Conservation (phyloP, 1,140 invertebrate species). For the Trachelipus rathkii region DNA sequence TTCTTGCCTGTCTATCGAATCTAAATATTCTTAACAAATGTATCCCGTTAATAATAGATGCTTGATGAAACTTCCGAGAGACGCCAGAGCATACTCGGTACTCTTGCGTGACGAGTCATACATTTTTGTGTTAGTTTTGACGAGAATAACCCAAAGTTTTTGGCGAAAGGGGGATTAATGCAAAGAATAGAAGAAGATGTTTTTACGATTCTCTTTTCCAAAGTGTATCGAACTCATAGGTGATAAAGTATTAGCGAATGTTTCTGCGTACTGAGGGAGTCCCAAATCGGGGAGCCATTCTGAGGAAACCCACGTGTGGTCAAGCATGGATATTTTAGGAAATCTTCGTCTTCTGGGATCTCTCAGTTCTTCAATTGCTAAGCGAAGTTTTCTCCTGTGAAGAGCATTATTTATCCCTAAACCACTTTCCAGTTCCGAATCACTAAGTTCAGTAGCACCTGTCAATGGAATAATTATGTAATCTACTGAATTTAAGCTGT, state of each 20-base stretch:
- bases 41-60: constrained; percentile 86
- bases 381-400: constrained; percentile 84
- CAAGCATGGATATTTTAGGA: constrained; percentile 76
- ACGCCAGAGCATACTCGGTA: too few species aligned
- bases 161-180: too few species aligned
- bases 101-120: too few species aligned
- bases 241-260: constrained; percentile 86
- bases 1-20: constrained; percentile 79
- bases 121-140: too few species aligned
- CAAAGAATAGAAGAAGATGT: too few species aligned
- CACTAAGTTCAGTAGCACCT: constrained; percentile 86
- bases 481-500: background rate
- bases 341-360: constrained; percentile 78
- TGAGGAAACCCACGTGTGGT: constrained; percentile 84
- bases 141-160: too few species aligned
- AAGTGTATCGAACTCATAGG: constrained; percentile 81
- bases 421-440: constrained; percentile 79
- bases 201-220: constrained; percentile 92
- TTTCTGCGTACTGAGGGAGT: constrained; percentile 79
- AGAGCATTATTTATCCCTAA: constrained; percentile 82
- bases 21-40: constrained; percentile 84
- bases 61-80: constrained; percentile 54
- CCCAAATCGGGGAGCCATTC: constrained; percentile 89
- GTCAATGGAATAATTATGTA: background rate
- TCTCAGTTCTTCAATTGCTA: constrained; percentile 87